phyloP scores from a whole-genome alignment of 2,888 invertebrate genomes.

The Unio delphinus region DNA sequence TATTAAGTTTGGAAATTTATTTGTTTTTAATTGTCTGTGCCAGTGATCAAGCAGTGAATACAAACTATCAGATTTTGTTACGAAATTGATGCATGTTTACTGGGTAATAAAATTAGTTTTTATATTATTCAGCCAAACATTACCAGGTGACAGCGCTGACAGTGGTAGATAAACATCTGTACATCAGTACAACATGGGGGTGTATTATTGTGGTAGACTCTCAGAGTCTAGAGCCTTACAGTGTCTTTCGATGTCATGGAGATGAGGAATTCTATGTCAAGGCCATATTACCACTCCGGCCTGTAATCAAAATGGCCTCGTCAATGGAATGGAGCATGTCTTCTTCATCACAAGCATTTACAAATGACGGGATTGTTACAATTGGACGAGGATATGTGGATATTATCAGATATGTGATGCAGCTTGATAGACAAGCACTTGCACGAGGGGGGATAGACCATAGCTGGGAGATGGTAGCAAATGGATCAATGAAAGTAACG shows the following conservation, averaged over 20 bases:
- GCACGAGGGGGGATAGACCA: constrained; percentile 15
- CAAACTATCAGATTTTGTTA: too few species aligned
- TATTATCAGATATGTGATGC: constrained; percentile 32
- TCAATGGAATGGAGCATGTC: constrained; percentile 4
- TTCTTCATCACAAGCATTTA: constrained; percentile 7
- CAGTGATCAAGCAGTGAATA: too few species aligned
- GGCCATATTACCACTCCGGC: constrained; percentile 47
- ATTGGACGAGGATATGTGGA: constrained; percentile 57
- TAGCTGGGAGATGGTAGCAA: constrained; percentile 15
- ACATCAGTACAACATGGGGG: constrained; percentile 95
- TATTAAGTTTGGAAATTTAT: too few species aligned
- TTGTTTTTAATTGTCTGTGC: too few species aligned
- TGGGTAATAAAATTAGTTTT: not conserved
- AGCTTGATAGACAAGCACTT: constrained; percentile 13
- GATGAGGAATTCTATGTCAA: constrained; percentile 57
- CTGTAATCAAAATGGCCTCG: constrained; percentile 7
- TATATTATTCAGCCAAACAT: constrained; percentile 61
- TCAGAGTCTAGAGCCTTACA: constrained; percentile 85
- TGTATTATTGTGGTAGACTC: constrained; percentile 92
- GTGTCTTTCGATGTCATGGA: constrained; percentile 81
- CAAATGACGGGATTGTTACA: constrained; percentile 45
- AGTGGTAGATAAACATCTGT: constrained; percentile 77
- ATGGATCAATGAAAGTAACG: constrained; percentile 9
- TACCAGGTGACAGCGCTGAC: constrained; percentile 82
- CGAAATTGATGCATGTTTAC: too few species aligned